Percentiles rank a stretch among this genome's conserved stretches.
These are phyloP conservation scores for Agapornis canus DNA, from an alignment of 2,797 vertebrate genomes.

Conservation along the genomic window DNA sequence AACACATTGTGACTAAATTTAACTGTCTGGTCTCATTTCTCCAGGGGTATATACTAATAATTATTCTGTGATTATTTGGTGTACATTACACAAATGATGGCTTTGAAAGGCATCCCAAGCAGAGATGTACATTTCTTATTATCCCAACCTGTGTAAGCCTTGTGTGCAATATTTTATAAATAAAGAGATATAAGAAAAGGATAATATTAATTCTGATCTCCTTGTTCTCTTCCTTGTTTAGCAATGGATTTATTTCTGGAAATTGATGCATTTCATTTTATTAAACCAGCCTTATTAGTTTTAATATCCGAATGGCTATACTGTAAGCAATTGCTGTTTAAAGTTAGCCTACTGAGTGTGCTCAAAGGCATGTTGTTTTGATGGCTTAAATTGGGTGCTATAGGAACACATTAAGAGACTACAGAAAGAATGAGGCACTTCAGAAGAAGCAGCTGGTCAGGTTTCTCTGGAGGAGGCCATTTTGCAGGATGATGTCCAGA, in stretches of 20 bases:
- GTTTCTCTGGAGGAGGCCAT: not conserved
- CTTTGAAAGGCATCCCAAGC: not conserved
- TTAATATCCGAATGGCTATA: not conserved
- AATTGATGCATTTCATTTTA: not conserved
- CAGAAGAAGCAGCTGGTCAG: rapidly evolving
- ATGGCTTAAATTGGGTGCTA: not conserved
- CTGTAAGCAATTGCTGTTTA: not conserved
- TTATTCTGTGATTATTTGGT: not conserved
- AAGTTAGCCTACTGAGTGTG: not conserved
- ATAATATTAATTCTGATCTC: not conserved
- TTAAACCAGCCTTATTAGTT: not conserved
- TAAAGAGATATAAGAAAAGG: not conserved
- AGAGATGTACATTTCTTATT: not conserved
- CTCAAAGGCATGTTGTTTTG: not conserved
- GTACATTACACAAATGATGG: not conserved
- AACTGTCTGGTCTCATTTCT: not conserved
- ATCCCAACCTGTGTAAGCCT: not conserved
- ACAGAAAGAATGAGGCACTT: not conserved
- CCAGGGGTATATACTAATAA: not conserved
- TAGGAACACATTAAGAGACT: not conserved
- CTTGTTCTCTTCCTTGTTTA: not conserved
- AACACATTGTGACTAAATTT: not conserved
- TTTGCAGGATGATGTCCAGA: rapidly evolving
- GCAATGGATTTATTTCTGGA: not conserved
- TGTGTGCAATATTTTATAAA: slow-evolving; percentile 47